Evolutionary conservation across 2,888 invertebrate species (phyloP), one percentile per base, ranked within the genome.

Genomic region (Drosophila nr. fundita): DNA sequence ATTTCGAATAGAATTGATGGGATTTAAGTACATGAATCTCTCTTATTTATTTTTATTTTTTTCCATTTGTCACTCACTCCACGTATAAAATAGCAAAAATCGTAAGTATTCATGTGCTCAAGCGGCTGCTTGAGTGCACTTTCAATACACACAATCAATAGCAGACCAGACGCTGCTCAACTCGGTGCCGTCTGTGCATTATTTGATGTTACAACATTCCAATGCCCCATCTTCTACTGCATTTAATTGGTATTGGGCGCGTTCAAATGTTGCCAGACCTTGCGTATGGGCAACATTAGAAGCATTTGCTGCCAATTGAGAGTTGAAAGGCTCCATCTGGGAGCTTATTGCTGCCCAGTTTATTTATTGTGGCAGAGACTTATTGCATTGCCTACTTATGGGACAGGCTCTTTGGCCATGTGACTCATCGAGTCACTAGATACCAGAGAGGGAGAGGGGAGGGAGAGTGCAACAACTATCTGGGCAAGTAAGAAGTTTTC

Each of bases 121-220:
- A 66, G 45, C 69, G 58, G 61, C 68, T 59, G 66, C 63, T 36
- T 61, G 58, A 30, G 57, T 79, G 79, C 71, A 70, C 62, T 77
- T 54, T 57, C 49, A 57, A 77, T 78, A 62, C 40, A 62, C 73
- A 73, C 73, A 82, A 82, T 87, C 87, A 84, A 87, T 75, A 67
- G 66, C n/a, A 52, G 21, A 8, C 38, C 50, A 67, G 65, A 52
- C 49, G 30, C 21, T n/a, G 50, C 18, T 40, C 52, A 7, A 15
- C 66, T 18, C n/a, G 21, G 4, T 7, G 45, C 21, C 8, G 45
- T 15, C 45, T 36, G 61, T 30, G 40, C 10, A 40, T 27, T 18
- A 49, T 65, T 27, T 40, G 30, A 27, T 50, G 38, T n/a, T 36
- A 21, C 64, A 38, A 27, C 29, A 18, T n/a, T 2, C 21, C 40